phyloP scores from a whole-genome alignment of 2,113 vertebrate genomes.

The Macrotus californicus region DNA sequence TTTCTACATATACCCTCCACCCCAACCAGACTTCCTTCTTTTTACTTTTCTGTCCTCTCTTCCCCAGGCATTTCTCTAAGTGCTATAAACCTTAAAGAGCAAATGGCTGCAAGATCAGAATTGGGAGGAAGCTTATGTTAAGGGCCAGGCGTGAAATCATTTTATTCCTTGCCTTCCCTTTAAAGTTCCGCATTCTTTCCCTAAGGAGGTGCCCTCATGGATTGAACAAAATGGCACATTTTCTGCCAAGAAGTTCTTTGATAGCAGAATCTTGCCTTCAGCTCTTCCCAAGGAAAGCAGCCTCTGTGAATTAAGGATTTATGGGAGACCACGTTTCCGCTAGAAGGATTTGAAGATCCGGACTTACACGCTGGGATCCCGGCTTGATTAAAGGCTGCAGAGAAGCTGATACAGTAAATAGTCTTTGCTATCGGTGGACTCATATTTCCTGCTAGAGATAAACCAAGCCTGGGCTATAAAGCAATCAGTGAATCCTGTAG shows the following conservation, averaged over 20 bases:
- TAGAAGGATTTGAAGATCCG: slow-evolving; percentile 41
- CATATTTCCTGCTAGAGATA: slow-evolving; percentile 69
- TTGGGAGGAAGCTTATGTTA: not conserved
- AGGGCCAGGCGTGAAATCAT: not conserved
- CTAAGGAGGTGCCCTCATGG: not conserved
- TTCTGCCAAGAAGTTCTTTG: slow-evolving; percentile 5
- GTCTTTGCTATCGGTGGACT: slow-evolving; percentile 55
- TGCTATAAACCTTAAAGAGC: not conserved
- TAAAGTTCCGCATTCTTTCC: not conserved
- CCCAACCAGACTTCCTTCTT: not conserved
- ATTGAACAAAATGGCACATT: not conserved
- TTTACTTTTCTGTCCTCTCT: not conserved
- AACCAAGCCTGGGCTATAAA: slow-evolving; percentile 53
- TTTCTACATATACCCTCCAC: not conserved
- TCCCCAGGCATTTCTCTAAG: not conserved
- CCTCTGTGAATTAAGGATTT: slow-evolving; percentile 52
- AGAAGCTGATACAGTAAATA: slow-evolving; percentile 69
- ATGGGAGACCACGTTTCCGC: slow-evolving; percentile 23
- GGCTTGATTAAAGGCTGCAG: slow-evolving; percentile 67
- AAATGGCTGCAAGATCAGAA: not conserved
- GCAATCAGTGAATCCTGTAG: not conserved
- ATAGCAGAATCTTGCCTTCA: slow-evolving; percentile 28
- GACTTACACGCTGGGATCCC: slow-evolving; percentile 45
- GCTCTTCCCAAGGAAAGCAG: slow-evolving; percentile 17
- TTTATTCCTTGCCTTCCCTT: not conserved